A percentile compares a stretch with the other conserved stretches of the same genome.
These are phyloP conservation scores for Gasteruption jaculator DNA, from an alignment of 2,888 invertebrate genomes.

Conservation along the genomic window DNA sequence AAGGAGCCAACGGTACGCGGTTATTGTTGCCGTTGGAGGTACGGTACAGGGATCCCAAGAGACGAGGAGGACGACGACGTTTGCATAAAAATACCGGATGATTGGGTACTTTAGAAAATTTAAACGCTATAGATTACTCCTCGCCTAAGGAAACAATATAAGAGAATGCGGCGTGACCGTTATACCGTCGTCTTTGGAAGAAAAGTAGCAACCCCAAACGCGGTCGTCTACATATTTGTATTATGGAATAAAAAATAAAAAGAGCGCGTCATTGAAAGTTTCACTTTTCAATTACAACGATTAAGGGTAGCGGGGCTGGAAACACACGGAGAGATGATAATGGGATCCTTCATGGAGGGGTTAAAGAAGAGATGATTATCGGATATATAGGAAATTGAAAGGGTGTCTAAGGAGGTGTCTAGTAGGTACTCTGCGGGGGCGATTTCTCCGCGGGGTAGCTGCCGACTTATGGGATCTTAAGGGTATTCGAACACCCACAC, in stretches of 20 bases:
- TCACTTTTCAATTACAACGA: too few species aligned
- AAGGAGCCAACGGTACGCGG: too few species aligned
- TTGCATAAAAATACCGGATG: conserved; percentile 49
- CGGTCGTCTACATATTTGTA: too few species aligned
- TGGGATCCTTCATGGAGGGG: conserved; percentile 23
- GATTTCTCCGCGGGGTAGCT: conserved; percentile 38
- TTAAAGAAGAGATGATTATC: conserved; percentile 43
- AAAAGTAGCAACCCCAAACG: conserved; percentile 7
- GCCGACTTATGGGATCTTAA: conserved; percentile 35
- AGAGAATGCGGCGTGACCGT: too few species aligned
- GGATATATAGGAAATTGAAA: conserved; percentile 49
- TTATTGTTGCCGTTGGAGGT: too few species aligned
- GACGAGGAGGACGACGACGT: too few species aligned
- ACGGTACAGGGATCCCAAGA: too few species aligned
- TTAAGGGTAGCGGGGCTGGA: neutral
- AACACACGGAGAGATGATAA: conserved; percentile 1
- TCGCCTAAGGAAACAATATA: conserved; percentile 38
- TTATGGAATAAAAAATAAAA: too few species aligned
- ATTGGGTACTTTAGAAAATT: conserved; percentile 50
- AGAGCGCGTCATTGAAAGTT: neutral
- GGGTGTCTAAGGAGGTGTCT: conserved; percentile 49
- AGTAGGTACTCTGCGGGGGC: conserved; percentile 35
- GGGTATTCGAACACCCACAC: conserved; percentile 41
- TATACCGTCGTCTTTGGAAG: too few species aligned
- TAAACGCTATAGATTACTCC: conserved; percentile 45